A percentile compares a stretch with the other conserved stretches of the same genome.
These are phyloP conservation scores for Thermophis baileyi DNA, from an alignment of 2,113 vertebrate genomes.

Conservation along the genomic window DNA sequence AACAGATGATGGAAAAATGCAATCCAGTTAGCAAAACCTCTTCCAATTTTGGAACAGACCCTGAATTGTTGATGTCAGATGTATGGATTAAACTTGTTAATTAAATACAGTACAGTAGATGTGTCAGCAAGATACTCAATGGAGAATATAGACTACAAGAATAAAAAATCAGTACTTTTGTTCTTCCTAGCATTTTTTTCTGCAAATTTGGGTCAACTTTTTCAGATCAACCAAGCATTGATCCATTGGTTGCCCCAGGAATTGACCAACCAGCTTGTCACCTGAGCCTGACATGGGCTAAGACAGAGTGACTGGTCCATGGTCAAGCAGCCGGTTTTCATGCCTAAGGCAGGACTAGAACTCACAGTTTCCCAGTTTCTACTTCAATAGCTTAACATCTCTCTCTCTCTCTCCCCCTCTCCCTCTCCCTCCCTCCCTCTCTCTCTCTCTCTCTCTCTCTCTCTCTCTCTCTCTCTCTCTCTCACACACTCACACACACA, in stretches of 20 bases:
- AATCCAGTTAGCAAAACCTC: background rate
- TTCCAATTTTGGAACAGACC: background rate
- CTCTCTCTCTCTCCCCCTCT: no score
- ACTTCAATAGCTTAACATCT: background rate
- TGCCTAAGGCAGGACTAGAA: no score
- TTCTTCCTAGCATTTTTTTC: background rate
- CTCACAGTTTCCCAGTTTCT: background rate
- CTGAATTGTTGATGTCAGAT: background rate
- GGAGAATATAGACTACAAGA: background rate
- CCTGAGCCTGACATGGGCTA: no score
- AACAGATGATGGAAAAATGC: background rate
- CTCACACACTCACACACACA: no score
- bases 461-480: no score
- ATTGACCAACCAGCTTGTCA: no score
- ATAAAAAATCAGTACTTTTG: background rate
- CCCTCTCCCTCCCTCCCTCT: no score
- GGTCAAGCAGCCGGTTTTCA: background rate
- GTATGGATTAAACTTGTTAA: background rate
- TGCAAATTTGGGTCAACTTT: background rate
- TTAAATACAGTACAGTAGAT: background rate
- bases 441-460: no score
- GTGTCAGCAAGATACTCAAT: background rate
- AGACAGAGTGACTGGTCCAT: background rate
- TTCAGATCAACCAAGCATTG: background rate
- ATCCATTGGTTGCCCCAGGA: background rate